Conservation (phyloP, 2,888 invertebrate genomes). For the Anodontia alba region DNA sequence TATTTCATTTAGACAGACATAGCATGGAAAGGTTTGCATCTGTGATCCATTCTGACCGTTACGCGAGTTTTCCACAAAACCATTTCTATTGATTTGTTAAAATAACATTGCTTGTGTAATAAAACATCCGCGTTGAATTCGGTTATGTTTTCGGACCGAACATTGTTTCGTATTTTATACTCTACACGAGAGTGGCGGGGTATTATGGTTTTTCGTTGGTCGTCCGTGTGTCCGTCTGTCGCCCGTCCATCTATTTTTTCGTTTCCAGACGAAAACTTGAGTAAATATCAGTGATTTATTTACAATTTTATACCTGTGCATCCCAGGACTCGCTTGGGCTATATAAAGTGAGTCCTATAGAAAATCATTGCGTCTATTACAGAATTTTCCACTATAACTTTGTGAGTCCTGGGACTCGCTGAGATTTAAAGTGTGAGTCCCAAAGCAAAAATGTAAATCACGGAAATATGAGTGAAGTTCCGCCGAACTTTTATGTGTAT, state of each 20-base stretch:
- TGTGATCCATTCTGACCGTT: no score
- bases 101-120: not conserved
- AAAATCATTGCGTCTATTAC: no score
- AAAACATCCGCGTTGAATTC: not conserved
- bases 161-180: not conserved
- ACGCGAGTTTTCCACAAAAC: no score
- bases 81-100: not conserved
- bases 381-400: no score
- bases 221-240: not conserved
- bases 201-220: no score
- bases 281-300: not conserved
- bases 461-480: no score
- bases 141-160: not conserved
- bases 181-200: not conserved
- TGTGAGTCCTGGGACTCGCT: no score
- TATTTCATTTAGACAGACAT: not conserved
- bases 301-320: not conserved
- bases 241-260: not conserved
- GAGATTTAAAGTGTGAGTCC: no score
- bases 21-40: not conserved
- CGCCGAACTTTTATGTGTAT: no score
- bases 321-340: no score
- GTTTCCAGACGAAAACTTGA: not conserved
- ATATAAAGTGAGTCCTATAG: no score
- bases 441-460: no score